Evolutionary conservation across 2,797 vertebrate genomes (phyloP).

Genomic region (Argya squamiceps): DNA sequence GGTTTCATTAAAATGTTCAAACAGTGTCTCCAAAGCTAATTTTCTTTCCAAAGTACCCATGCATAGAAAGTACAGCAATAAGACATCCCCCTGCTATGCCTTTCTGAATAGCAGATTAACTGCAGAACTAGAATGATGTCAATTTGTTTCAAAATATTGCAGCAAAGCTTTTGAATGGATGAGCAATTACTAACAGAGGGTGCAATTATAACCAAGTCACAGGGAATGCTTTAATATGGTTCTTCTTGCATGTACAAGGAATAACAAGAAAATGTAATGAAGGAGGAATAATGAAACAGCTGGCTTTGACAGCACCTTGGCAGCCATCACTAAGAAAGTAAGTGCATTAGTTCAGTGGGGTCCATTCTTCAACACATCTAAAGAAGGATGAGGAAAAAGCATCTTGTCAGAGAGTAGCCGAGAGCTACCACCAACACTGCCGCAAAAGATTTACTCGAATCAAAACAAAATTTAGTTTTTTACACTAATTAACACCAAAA

Average conservation of each 20-base stretch:
- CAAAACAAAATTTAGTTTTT: constrained; percentile 51
- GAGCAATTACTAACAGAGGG: constrained; percentile 70
- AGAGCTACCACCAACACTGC: background rate
- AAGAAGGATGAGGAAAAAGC: constrained; percentile 43
- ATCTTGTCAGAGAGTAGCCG: constrained; percentile 40
- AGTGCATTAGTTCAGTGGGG: constrained; percentile 23
- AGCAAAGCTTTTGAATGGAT: constrained; percentile 71
- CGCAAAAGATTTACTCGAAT: constrained; percentile 26
- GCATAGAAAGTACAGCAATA: constrained; percentile 52
- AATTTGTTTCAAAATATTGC: constrained; percentile 79
- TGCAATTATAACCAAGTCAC: constrained; percentile 54
- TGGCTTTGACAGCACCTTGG: constrained; percentile 65
- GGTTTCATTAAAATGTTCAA: constrained; percentile 64
- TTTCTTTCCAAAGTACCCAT: constrained; percentile 61
- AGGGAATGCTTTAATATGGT: constrained; percentile 51
- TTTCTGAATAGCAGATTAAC: constrained; percentile 73
- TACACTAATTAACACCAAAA: constrained; percentile 42
- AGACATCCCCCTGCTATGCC: constrained; percentile 62
- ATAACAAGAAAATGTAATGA: constrained; percentile 63
- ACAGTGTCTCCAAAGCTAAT: constrained; percentile 54
- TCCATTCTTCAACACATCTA: constrained; percentile 31
- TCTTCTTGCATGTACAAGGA: constrained; percentile 49
- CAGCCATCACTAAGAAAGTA: constrained; percentile 64
- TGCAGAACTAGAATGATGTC: constrained; percentile 68
- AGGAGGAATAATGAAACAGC: constrained; percentile 62